Evolutionary conservation across 2,888 invertebrate genomes (phyloP).

Genomic region (Trileptium ribeirensis): DNA sequence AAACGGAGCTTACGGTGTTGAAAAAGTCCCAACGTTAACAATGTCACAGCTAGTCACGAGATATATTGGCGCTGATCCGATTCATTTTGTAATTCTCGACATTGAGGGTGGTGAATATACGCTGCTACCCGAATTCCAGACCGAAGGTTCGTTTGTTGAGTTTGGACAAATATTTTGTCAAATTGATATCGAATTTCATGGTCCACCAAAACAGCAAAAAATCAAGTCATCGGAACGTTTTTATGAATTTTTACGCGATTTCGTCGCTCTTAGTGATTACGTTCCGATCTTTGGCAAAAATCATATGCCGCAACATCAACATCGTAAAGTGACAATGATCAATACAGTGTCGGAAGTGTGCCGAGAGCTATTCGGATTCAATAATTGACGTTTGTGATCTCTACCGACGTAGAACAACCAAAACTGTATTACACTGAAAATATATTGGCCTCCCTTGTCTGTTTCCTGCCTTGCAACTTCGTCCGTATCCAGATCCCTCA

Average conservation of each 20-base stretch:
- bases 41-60: constrained; percentile 17
- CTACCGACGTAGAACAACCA: too few species aligned
- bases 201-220: not conserved
- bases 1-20: not conserved
- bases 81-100: constrained; percentile 27
- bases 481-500: too few species aligned
- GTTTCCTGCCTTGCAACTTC: too few species aligned
- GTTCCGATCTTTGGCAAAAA: not conserved
- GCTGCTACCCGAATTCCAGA: constrained; percentile 12
- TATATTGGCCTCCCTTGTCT: too few species aligned
- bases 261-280: not conserved
- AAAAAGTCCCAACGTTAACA: constrained; percentile 14
- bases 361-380: not conserved
- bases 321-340: not conserved
- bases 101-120: constrained; percentile 29
- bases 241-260: not conserved
- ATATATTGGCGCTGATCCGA: not conserved
- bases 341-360: not conserved
- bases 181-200: constrained; percentile 15
- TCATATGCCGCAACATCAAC: not conserved
- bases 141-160: not conserved
- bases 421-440: too few species aligned
- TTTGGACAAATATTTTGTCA: constrained; percentile 1
- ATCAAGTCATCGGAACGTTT: not conserved
- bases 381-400: too few species aligned